These are phyloP conservation scores for Aphaenogaster rudis DNA, from an alignment of 1,140 invertebrate genomes.

Conservation along the genomic window DNA sequence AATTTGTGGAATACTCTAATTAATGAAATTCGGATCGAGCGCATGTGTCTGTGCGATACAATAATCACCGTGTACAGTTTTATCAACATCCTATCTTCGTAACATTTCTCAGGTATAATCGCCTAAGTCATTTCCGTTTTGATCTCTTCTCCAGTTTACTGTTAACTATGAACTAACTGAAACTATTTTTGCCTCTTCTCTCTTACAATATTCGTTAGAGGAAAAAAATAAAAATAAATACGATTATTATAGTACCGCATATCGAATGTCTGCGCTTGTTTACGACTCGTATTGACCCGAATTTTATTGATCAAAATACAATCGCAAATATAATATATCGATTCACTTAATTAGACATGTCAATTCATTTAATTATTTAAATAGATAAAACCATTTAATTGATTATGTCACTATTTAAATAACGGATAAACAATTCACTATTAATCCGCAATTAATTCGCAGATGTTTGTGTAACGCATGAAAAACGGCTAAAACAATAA, in stretches of 20 bases:
- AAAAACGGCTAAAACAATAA: not conserved
- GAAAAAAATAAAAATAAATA: not conserved
- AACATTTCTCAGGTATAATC: not conserved
- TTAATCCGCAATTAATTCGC: not conserved
- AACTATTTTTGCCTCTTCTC: not conserved
- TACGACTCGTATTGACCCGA: not conserved
- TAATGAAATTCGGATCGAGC: not conserved
- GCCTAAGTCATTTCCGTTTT: not conserved
- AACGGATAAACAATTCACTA: not conserved
- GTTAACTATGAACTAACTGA: not conserved
- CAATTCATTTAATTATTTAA: slow-evolving; percentile 11
- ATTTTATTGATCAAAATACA: not conserved
- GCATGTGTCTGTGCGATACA: not conserved
- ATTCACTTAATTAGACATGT: not conserved
- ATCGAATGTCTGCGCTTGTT: not conserved
- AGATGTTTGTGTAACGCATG: not conserved
- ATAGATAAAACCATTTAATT: slow-evolving; percentile 15
- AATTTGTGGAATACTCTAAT: slow-evolving; percentile 12
- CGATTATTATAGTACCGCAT: not conserved
- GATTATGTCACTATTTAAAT: not conserved
- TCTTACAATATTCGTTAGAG: not conserved
- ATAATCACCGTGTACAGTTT: not conserved
- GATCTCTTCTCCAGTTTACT: not conserved
- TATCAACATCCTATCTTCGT: not conserved
- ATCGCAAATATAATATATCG: slow-evolving; percentile 22